Evolutionary conservation across 2,888 invertebrate species (phyloP), one percentile per base, ranked within the genome.

Genomic region (Ceraclea dissimilis): DNA sequence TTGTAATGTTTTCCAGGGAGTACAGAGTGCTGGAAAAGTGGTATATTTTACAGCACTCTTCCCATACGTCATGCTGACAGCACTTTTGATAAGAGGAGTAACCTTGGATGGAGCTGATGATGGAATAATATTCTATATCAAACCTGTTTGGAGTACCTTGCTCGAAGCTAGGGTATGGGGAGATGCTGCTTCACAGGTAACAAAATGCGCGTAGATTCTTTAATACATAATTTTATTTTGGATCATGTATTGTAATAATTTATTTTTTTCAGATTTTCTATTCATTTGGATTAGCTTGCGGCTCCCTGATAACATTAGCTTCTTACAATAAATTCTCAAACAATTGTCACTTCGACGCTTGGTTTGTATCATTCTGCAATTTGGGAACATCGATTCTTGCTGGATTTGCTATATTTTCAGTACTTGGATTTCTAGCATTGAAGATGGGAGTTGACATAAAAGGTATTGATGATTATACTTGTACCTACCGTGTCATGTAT

Each of bases 21-120:
- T 95, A 61, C 88, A 92, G 73, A 90, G 91, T 66, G 88, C 93
- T 0, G 94, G 94, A 48, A 94, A 90, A 79, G 89, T 88, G 47
- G 84, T 85, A 8, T 86, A 86, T 68, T 86, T 86, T 66, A 86
- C 86, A 1, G 84, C 86, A 0, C 67, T 85, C 17, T 86, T 87
- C 66, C 86, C 86, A 0, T 87, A 86, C 67, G 80, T 86, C 21
- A 81, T 86, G 73, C 69, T 86, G 63, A 82, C 84, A 1, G 82
- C 82, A 1, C 69, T 86, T 39, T 71, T 86, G 51, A 69, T 83
- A 43, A 71, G 80, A 65, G 85, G 84, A 50, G 82, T 82, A 5
- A 83, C 84, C 0, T 64, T 85, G 49, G 80, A 82, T 1, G 91
- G 91, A 0, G 87, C 91, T 0, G 63, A 62, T 11, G 82, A 86